Evolutionary conservation across 1,140 invertebrate species (phyloP).

Genomic region (Caerostris darwini): DNA sequence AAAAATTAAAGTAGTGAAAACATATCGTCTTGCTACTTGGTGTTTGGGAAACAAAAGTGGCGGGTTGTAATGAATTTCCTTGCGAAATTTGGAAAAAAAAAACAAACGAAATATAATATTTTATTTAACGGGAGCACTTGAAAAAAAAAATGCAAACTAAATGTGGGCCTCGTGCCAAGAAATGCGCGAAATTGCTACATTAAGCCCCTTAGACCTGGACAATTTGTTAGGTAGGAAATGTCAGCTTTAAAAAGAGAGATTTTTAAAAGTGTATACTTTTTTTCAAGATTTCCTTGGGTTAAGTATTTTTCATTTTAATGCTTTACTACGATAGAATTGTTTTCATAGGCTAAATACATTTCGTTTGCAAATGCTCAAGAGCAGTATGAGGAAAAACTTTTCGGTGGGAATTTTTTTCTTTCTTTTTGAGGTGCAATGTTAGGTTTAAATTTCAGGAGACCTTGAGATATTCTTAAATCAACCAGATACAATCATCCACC

Average conservation of each 20-base stretch:
- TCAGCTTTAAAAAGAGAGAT: slow-evolving; percentile 9
- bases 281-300: neutral
- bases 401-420: no score
- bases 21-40: neutral
- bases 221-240: slow-evolving; percentile 9
- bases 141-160: neutral
- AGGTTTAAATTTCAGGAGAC: neutral
- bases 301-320: slow-evolving; percentile 21
- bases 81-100: neutral
- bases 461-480: neutral
- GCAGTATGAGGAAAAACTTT: neutral
- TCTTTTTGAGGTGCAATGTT: neutral
- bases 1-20: neutral
- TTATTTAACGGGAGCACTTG: neutral
- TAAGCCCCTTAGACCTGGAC: slow-evolving; percentile 15
- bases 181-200: slow-evolving; percentile 10
- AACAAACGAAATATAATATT: slow-evolving; percentile 3
- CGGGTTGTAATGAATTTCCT: neutral
- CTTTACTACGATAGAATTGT: neutral
- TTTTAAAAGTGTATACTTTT: neutral
- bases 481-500: no score
- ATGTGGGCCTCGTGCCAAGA: slow-evolving; percentile 17
- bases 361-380: neutral
- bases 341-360: neutral
- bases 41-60: neutral